These are phyloP conservation scores for Ganaspis sp. DNA, from an alignment of 1,140 invertebrate species.

Conservation along the genomic window DNA sequence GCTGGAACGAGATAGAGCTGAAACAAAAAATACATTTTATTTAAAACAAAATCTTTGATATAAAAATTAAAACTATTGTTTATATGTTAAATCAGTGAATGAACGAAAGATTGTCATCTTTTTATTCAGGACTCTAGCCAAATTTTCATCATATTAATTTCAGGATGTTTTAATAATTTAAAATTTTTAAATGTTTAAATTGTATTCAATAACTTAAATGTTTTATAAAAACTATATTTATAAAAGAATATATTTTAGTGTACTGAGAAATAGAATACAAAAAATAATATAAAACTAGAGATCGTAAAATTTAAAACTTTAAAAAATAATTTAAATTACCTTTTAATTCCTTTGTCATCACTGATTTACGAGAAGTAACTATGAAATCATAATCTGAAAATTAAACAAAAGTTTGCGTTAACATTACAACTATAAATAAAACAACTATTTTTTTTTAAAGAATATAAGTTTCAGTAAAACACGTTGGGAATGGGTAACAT, in stretches of 20 bases:
- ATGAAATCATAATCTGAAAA: background rate
- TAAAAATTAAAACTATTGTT: background rate
- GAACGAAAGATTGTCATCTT: slow-evolving; percentile 69
- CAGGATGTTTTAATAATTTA: background rate
- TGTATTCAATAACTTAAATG: no score
- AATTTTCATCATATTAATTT: slow-evolving; percentile 61
- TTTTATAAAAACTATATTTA: no score
- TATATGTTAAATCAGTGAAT: slow-evolving; percentile 47
- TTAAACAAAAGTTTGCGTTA: slow-evolving; percentile 9
- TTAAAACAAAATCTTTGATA: background rate
- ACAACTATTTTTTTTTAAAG: background rate
- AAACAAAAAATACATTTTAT: background rate
- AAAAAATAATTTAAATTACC: no score
- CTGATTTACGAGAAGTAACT: no score
- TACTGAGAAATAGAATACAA: no score
- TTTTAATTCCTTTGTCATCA: no score
- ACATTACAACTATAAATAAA: background rate
- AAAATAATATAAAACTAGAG: no score
- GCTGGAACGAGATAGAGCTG: background rate
- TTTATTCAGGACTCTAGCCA: slow-evolving; percentile 74
- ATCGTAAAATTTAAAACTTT: no score
- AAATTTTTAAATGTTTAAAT: background rate
- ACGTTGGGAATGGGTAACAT: slow-evolving; percentile 57
- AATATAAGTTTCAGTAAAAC: slow-evolving; percentile 37
- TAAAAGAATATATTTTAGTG: no score